Evolutionary conservation across 1,140 invertebrate genomes (phyloP).

Genomic region (Conus betulinus): DNA sequence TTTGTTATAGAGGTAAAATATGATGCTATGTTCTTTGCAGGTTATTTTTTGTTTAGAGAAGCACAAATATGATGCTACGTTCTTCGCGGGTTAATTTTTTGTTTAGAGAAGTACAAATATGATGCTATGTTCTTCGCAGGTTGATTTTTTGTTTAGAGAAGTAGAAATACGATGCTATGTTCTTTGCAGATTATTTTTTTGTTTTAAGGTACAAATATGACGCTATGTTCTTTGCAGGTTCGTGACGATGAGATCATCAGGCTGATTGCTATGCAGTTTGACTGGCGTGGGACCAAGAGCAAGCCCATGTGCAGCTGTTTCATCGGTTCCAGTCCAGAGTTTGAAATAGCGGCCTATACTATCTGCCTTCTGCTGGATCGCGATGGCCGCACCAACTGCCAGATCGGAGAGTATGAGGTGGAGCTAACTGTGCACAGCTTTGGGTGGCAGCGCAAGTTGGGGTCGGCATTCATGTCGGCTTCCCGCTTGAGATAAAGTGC

Average conservation of each 20-base stretch:
- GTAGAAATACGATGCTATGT: not conserved
- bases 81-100: not conserved
- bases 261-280: slow-evolving; percentile 72
- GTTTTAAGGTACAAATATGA: too few relatives aligned
- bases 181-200: not conserved
- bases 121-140: too few relatives aligned
- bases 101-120: not conserved
- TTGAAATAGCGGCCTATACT: slow-evolving; percentile 93
- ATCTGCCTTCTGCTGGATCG: slow-evolving; percentile 69
- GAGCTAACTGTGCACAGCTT: slow-evolving; percentile 65
- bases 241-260: slow-evolving; percentile 66
- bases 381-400: slow-evolving; percentile 56
- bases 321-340: slow-evolving; percentile 93
- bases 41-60: too few relatives aligned
- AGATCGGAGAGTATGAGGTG: slow-evolving; percentile 72
- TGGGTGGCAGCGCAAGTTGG: slow-evolving; percentile 55
- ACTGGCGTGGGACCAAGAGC: slow-evolving; percentile 61
- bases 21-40: too few relatives aligned
- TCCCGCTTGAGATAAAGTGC: slow-evolving; percentile 36
- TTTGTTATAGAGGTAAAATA: too few relatives aligned
- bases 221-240: slow-evolving; percentile 41
- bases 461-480: slow-evolving; percentile 67
- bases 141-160: too few relatives aligned
- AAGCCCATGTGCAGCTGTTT: slow-evolving; percentile 79
- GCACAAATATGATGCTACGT: too few relatives aligned